Percentiles rank a stretch among this genome's conserved stretches.
Conservation (phyloP, 1,140 invertebrate species). For the Drosophila ficusphila region DNA sequence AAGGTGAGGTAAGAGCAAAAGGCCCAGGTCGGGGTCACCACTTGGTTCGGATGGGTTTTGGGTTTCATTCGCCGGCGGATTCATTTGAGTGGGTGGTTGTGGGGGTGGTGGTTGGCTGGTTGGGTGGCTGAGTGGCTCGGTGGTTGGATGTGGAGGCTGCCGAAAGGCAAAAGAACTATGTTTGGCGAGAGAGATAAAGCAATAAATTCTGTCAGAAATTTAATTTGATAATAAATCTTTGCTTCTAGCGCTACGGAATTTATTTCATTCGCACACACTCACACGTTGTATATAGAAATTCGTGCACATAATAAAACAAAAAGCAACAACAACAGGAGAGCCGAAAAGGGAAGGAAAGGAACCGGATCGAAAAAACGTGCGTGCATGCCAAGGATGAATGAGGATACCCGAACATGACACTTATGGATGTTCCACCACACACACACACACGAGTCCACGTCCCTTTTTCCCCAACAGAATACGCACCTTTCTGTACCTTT, state of each 20-base stretch:
- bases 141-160: constrained; percentile 56
- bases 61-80: constrained; percentile 30
- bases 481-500: constrained; percentile 49
- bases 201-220: constrained; percentile 85
- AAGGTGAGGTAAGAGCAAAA: constrained; percentile 35
- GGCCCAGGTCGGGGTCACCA: constrained; percentile 51
- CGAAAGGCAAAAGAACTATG: constrained; percentile 83
- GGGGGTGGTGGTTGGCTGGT: constrained; percentile 13
- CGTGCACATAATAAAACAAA: constrained; percentile 83
- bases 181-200: constrained; percentile 84
- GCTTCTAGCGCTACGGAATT: constrained; percentile 84
- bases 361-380: constrained; percentile 80
- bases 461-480: constrained; percentile 45
- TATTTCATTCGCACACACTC: constrained; percentile 77
- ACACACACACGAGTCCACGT: constrained; percentile 42
- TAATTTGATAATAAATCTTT: constrained; percentile 85
- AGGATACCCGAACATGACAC: constrained; percentile 83
- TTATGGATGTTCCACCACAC: constrained; percentile 77
- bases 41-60: constrained; percentile 44
- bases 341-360: constrained; percentile 48
- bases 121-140: constrained; percentile 42
- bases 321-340: constrained; percentile 49
- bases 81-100: constrained; percentile 45
- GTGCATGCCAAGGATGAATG: constrained; percentile 82
- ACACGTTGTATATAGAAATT: constrained; percentile 70